Evolutionary conservation across 2,888 invertebrate species (phyloP).

Genomic region (Odontocolon sp.): DNA sequence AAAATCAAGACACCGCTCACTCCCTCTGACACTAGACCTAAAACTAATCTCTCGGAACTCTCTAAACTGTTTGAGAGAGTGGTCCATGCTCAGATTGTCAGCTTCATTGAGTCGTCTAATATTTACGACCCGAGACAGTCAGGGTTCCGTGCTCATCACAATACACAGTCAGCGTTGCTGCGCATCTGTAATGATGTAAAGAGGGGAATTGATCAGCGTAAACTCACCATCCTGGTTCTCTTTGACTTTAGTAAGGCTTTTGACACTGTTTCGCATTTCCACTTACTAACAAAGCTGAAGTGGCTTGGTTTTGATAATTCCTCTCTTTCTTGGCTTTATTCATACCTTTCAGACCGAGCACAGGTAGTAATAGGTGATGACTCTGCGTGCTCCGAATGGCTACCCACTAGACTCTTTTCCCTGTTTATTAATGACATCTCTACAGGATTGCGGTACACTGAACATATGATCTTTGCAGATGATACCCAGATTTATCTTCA

Average conservation of each 20-base stretch:
- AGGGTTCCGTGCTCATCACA: not conserved
- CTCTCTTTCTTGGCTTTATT: not conserved
- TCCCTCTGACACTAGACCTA: conserved; percentile 25
- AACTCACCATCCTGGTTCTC: conserved; percentile 20
- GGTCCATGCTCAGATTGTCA: not conserved
- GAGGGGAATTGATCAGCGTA: not conserved
- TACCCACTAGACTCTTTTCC: not conserved
- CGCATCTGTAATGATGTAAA: conserved; percentile 1
- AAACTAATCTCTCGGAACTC: conserved; percentile 9
- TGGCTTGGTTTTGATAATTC: not conserved
- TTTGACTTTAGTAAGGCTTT: conserved; percentile 43
- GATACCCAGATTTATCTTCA: conserved; percentile 32
- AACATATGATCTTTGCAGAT: conserved; percentile 33
- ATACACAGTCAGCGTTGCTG: conserved; percentile 16
- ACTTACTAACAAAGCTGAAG: not conserved
- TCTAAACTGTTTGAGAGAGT: not conserved
- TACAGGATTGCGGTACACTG: not conserved
- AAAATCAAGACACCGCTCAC: not conserved
- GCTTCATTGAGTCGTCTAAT: not conserved
- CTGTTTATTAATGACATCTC: conserved; percentile 33
- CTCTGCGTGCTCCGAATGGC: not conserved
- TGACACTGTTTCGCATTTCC: not conserved
- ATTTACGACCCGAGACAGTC: not conserved
- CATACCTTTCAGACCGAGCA: not conserved
- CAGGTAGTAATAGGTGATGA: conserved; percentile 3